These are phyloP conservation scores for Drosophila glabriapex DNA, from an alignment of 2,888 invertebrate species.

Conservation along the genomic window DNA sequence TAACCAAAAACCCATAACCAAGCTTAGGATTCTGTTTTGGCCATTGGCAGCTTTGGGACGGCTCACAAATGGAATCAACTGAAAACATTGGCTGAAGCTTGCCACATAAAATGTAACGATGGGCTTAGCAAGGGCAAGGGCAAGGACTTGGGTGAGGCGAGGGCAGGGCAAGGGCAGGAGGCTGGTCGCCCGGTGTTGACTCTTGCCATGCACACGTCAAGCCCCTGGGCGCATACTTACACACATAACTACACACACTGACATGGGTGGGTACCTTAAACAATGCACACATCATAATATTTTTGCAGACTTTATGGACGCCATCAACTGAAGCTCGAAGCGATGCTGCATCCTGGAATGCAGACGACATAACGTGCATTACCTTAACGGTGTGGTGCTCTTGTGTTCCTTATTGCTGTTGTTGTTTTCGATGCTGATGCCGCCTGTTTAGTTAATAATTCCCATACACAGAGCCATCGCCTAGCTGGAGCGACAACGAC, in stretches of 20 bases:
- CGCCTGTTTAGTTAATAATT: constrained; percentile 79
- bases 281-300: constrained; percentile 64
- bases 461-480: constrained; percentile 65
- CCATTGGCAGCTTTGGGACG: constrained; percentile 1
- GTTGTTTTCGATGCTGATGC: constrained; percentile 12
- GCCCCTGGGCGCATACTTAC: constrained; percentile 5
- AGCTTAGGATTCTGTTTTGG: neutral
- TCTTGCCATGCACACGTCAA: constrained; percentile 1
- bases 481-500: constrained; percentile 27
- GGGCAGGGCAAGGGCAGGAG: neutral
- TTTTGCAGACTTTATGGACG: constrained; percentile 53
- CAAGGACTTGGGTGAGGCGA: neutral
- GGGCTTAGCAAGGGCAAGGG: constrained; percentile 22
- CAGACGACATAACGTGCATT: constrained; percentile 58
- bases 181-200: neutral
- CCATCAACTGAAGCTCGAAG: constrained; percentile 40
- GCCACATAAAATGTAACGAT: constrained; percentile 51
- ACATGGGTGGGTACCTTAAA: constrained; percentile 31
- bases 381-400: constrained; percentile 50
- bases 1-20: neutral
- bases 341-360: constrained; percentile 52
- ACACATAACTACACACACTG: neutral
- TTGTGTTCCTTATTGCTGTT: constrained; percentile 21
- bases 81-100: constrained; percentile 24
- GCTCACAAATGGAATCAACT: constrained; percentile 32